Evolutionary conservation across 2,113 vertebrate genomes (phyloP).

Genomic region (Alectura lathami): DNA sequence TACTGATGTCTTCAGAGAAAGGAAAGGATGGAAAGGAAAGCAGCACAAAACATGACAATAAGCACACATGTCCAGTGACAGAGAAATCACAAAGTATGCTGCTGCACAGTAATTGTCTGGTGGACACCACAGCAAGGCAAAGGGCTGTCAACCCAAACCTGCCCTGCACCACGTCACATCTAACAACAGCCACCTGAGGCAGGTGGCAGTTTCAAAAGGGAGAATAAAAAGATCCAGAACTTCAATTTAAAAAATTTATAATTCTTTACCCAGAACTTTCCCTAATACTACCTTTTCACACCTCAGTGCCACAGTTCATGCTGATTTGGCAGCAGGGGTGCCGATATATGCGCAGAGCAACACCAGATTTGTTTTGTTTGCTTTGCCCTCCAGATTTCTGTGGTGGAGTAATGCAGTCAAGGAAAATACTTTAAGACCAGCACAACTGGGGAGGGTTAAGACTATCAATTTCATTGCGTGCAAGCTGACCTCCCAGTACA

Average conservation of each 20-base stretch:
- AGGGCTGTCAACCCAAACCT: neutral
- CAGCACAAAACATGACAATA: neutral
- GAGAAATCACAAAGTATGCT: neutral
- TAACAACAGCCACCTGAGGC: neutral
- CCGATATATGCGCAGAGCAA: accelerated
- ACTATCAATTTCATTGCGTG: neutral
- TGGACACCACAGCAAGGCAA: neutral
- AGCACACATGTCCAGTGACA: neutral
- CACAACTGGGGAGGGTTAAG: neutral
- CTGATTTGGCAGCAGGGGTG: neutral
- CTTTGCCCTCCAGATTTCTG: neutral
- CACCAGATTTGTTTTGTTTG: neutral
- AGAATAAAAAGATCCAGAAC: neutral
- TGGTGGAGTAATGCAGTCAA: neutral
- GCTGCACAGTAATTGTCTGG: neutral
- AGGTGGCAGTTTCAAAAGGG: neutral
- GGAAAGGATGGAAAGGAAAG: neutral
- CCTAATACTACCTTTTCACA: neutral
- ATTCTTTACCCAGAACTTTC: neutral
- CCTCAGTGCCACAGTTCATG: neutral
- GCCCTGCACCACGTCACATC: neutral
- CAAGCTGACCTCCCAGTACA: neutral
- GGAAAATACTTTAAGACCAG: neutral
- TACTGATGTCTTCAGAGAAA: neutral
- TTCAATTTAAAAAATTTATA: neutral